phyloP scores from a whole-genome alignment of 2,797 vertebrate genomes.

The Microctenopoma stevenorrisi region DNA sequence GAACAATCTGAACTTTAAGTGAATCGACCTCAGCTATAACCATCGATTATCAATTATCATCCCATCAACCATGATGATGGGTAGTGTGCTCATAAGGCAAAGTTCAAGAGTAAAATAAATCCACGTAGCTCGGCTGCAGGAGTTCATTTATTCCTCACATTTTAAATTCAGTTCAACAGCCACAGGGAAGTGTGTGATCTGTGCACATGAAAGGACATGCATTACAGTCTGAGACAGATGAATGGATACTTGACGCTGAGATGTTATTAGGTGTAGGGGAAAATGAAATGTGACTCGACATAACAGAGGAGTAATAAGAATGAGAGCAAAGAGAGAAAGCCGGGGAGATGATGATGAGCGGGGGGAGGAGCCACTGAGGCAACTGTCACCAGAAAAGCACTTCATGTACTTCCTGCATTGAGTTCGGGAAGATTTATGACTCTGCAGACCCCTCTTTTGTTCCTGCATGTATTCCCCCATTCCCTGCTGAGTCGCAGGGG shows the following conservation, averaged over 20 bases:
- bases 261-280: slow-evolving; percentile 35
- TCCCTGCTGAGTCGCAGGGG: slow-evolving; percentile 15
- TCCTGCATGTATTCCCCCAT: slow-evolving; percentile 3
- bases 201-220: slow-evolving; percentile 1
- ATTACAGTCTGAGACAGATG: slow-evolving; percentile 7
- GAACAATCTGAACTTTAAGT: slow-evolving; percentile 11
- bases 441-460: slow-evolving; percentile 36
- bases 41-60: slow-evolving; percentile 5
- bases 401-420: slow-evolving; percentile 59
- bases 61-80: slow-evolving; percentile 7
- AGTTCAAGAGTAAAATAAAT: slow-evolving; percentile 14
- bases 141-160: slow-evolving; percentile 16
- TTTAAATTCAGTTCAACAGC: slow-evolving; percentile 10
- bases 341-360: slow-evolving; percentile 39
- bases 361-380: slow-evolving; percentile 41
- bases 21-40: slow-evolving; percentile 3
- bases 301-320: slow-evolving; percentile 40
- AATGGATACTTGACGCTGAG: slow-evolving; percentile 39
- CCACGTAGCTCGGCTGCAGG: slow-evolving; percentile 1
- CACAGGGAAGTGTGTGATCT: neutral
- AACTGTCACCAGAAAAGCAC: slow-evolving; percentile 31
- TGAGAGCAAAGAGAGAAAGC: slow-evolving; percentile 35
- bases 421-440: slow-evolving; percentile 70
- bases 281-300: slow-evolving; percentile 47
- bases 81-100: neutral